phyloP scores from a whole-genome alignment of 2,888 invertebrate species.

The Drosophila longiperda region DNA sequence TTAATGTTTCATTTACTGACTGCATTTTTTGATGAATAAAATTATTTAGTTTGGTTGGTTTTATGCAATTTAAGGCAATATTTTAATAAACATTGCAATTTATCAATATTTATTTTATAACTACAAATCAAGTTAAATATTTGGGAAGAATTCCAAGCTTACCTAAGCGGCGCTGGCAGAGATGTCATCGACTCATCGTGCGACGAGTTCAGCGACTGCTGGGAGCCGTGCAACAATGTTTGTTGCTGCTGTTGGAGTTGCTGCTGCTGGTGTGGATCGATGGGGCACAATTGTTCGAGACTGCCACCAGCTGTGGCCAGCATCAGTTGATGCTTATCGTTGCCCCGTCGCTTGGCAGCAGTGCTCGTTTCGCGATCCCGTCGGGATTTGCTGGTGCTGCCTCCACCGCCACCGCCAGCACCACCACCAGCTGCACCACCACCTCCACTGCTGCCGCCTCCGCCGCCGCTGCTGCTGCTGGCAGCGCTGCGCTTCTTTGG shows the following conservation, averaged over 20 bases:
- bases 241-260: constrained; percentile 65
- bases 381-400: constrained; percentile 87
- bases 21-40: no score
- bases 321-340: constrained; percentile 57
- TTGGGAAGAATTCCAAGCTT: constrained; percentile 31
- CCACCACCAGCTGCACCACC: constrained; percentile 57
- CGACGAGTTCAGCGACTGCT: constrained; percentile 83
- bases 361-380: constrained; percentile 82
- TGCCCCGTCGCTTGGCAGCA: constrained; percentile 75
- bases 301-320: constrained; percentile 45
- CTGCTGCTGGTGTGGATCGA: constrained; percentile 49
- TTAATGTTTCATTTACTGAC: no score
- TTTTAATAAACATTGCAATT: no score
- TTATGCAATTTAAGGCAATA: no score
- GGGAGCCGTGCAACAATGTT: constrained; percentile 77
- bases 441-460: constrained; percentile 19
- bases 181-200: constrained; percentile 85
- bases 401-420: constrained; percentile 29
- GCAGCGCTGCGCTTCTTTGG: constrained; percentile 87
- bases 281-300: constrained; percentile 53
- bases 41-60: no score
- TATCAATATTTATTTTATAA: no score
- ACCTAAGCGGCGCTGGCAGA: constrained; percentile 83
- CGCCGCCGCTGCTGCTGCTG: constrained; percentile 67
- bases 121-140: not conserved